Conservation (phyloP, 2,888 invertebrate species). For the Drosophila nr. perissopoda region DNA sequence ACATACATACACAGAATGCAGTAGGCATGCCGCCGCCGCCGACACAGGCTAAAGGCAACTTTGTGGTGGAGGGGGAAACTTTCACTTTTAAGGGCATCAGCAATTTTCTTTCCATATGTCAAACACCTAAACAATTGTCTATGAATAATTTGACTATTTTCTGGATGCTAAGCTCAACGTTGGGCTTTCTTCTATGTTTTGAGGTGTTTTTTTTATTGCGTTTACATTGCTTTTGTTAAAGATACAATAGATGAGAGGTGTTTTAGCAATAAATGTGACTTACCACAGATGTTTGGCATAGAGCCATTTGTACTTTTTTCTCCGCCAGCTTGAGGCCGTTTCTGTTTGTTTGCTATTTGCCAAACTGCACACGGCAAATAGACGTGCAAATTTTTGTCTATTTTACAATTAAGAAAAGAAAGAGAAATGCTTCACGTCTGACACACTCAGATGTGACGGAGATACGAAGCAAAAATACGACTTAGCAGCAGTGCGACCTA, state of each 20-base stretch:
- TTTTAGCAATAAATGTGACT: constrained; percentile 56
- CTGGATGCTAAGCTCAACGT: not conserved
- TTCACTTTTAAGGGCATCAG: constrained; percentile 58
- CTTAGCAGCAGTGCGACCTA: constrained; percentile 26
- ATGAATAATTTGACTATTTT: constrained; percentile 24
- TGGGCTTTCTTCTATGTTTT: not conserved
- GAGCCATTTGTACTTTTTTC: constrained; percentile 87
- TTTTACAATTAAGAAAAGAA: constrained; percentile 23
- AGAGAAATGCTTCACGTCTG: constrained; percentile 34
- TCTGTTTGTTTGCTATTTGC: constrained; percentile 10
- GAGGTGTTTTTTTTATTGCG: constrained; percentile 7
- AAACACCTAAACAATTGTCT: not conserved
- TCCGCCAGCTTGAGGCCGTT: constrained; percentile 83
- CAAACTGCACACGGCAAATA: constrained; percentile 20
- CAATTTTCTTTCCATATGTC: constrained; percentile 46
- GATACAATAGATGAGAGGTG: not conserved
- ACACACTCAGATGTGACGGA: constrained; percentile 34
- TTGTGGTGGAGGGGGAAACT: constrained; percentile 38
- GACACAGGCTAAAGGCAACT: constrained; percentile 36
- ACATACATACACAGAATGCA: constrained; percentile 11
- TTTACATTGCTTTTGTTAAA: constrained; percentile 23
- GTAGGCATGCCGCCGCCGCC: constrained; percentile 43
- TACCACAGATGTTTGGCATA: constrained; percentile 90
- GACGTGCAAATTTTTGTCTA: constrained; percentile 24
- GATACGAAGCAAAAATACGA: constrained; percentile 57